Conservation (phyloP, 2,113 vertebrate genomes). For the Hiodon alosoides region DNA sequence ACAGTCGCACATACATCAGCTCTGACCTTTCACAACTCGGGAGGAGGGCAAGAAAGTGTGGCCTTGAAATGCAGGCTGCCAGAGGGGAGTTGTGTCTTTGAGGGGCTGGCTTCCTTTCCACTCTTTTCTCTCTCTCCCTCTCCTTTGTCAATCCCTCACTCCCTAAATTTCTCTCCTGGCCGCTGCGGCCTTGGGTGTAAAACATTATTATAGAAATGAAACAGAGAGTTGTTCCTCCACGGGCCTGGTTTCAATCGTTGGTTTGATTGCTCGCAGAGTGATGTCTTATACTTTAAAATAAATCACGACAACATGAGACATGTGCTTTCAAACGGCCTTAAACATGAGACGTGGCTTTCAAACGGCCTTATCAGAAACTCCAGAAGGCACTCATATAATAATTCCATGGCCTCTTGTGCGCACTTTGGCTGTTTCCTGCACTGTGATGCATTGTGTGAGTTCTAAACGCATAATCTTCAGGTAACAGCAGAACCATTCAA, state of each 20-base stretch:
- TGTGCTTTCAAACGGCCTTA: too few relatives aligned
- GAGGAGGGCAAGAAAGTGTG: constrained; percentile 57
- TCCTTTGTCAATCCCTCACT: constrained; percentile 48
- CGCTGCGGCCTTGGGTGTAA: constrained; percentile 45
- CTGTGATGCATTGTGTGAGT: too few relatives aligned
- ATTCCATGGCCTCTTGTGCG: too few relatives aligned
- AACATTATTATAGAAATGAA: constrained; percentile 29
- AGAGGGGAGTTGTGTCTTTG: constrained; percentile 49
- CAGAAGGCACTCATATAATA: too few relatives aligned
- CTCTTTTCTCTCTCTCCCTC: constrained; percentile 42
- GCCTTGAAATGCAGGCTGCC: constrained; percentile 58
- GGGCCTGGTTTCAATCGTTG: neutral
- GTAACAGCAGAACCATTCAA: too few relatives aligned
- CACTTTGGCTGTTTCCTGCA: too few relatives aligned
- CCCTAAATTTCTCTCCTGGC: constrained; percentile 46
- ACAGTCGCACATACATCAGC: constrained; percentile 35
- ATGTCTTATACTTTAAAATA: too few relatives aligned
- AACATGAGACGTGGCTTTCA: too few relatives aligned
- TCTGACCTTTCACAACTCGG: constrained; percentile 29
- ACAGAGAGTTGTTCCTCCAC: neutral
- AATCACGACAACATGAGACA: too few relatives aligned
- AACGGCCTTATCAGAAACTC: too few relatives aligned
- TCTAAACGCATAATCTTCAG: too few relatives aligned
- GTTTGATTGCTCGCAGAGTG: too few relatives aligned
- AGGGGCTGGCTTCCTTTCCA: constrained; percentile 34